Percentiles rank a stretch among this genome's conserved stretches.
Conservation (phyloP, 2,888 invertebrate genomes). For the Rhabditoides inermis region DNA sequence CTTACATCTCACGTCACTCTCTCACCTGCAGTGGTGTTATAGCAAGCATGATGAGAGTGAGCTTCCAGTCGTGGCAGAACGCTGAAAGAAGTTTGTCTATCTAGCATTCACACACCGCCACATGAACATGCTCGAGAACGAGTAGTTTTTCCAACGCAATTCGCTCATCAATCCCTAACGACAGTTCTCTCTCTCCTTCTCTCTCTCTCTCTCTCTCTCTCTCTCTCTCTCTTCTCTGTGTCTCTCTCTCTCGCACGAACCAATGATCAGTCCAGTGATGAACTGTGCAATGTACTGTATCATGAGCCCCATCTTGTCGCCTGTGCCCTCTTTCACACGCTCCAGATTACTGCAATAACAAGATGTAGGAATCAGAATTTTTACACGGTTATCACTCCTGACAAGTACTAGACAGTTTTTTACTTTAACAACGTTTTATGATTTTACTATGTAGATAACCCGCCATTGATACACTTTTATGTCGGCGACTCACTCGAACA, state of each 20-base stretch:
- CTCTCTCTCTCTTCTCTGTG: conserved; percentile 8
- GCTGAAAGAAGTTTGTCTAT: conserved; percentile 23
- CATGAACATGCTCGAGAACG: not conserved
- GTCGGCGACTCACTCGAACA: conserved; percentile 58
- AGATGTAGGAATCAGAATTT: not conserved
- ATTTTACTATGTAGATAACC: not conserved
- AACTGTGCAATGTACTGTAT: conserved; percentile 40
- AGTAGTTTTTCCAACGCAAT: not conserved
- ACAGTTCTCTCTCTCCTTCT: not conserved
- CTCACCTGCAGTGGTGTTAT: conserved; percentile 46
- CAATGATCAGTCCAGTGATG: conserved; percentile 23
- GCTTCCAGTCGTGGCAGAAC: conserved; percentile 48
- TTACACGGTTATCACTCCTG: not conserved
- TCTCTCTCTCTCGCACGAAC: conserved; percentile 15
- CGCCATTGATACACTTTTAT: not conserved
- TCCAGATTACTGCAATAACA: conserved; percentile 43
- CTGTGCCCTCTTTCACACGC: conserved; percentile 49
- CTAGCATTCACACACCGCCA: not conserved
- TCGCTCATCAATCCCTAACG: not conserved
- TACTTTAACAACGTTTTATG: not conserved
- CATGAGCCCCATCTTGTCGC: conserved; percentile 50
- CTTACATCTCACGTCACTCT: not conserved
- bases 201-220: not conserved
- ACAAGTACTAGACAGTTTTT: not conserved
- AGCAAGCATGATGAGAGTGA: conserved; percentile 52